These are phyloP conservation scores for Gymnorhina tibicen DNA, from an alignment of 2,113 vertebrate species.

Conservation along the genomic window DNA sequence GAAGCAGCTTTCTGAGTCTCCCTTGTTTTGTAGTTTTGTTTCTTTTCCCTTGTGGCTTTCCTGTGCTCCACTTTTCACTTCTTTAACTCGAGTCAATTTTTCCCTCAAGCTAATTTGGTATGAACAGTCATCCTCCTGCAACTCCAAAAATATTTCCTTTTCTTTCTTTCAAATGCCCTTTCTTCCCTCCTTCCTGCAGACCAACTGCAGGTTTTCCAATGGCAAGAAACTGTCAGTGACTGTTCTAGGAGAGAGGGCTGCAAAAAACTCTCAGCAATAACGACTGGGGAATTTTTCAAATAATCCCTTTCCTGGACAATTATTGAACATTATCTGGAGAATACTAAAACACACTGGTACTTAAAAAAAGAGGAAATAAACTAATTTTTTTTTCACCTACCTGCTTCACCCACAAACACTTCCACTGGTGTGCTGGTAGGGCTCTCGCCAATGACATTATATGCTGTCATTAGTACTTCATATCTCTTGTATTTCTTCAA, in stretches of 20 bases:
- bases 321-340: neutral
- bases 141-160: constrained; percentile 20
- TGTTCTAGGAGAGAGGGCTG: neutral
- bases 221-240: neutral
- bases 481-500: constrained; percentile 91
- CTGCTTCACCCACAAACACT: constrained; percentile 95
- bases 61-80: constrained; percentile 54
- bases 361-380: neutral
- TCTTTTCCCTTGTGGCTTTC: constrained; percentile 39
- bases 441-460: constrained; percentile 90
- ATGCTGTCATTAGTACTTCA: constrained; percentile 90
- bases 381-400: constrained; percentile 60
- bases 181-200: neutral
- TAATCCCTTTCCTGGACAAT: neutral
- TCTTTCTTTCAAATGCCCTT: constrained; percentile 14
- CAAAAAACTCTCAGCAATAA: neutral
- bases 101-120: constrained; percentile 44
- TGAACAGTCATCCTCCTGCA: constrained; percentile 22
- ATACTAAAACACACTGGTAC: neutral
- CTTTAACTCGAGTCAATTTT: constrained; percentile 50
- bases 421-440: constrained; percentile 84
- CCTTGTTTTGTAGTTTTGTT: constrained; percentile 14
- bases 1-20: neutral
- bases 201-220: neutral
- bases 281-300: neutral